Evolutionary conservation across 1,140 invertebrate genomes (phyloP), one percentile per base, ranked within the genome.

Genomic region (Pseudomyrmex sp.): DNA sequence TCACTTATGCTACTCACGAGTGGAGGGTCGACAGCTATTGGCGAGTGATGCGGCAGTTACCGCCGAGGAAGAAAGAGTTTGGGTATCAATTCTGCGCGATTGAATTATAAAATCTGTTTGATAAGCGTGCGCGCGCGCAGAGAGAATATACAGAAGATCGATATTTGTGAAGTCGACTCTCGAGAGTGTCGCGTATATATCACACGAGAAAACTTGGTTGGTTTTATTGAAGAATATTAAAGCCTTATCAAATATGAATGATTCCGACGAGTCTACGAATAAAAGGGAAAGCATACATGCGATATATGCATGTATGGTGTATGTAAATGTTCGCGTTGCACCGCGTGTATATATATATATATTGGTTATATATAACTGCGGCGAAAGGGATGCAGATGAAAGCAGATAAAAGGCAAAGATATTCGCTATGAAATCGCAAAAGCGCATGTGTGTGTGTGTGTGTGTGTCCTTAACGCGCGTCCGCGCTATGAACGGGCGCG

Each of bases 1-100:
- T 80, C 76, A 72, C 44, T 80, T 80, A 80, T 80, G 76, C 66
- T 72, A 72, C 76, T 70, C 76, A 80, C 76, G 76, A 72, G 23
- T 80, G 66, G 35, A 72, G 54, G 46, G 66, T 61, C 76, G 76
- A 80, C 76, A 80, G 76, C 54, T 80, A 80, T 80, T 80, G 66
- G 66, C n/a, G 52, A 23, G 15, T 52, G 66, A 13, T 8, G 66
- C 76, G 52, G 44, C 54, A 61, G 56, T 61, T 80, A 72, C 54
- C 12, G 46, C 2, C 8, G 76, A 80, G 46, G 8, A 46, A 50
- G 54, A 61, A 18, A 20, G 44, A 58, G 20, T 46, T 58, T 23
- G 48, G 52, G 8, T 66, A 79, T 79, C 69, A 80, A 26, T 80
- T 72, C 44, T 46, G 44, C 2, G 54, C 44, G 76, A 80, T 72